Percentiles rank a stretch among this genome's conserved stretches.
Conservation (phyloP, 2,888 invertebrate species). For the Glyphotaelius pellucidus region DNA sequence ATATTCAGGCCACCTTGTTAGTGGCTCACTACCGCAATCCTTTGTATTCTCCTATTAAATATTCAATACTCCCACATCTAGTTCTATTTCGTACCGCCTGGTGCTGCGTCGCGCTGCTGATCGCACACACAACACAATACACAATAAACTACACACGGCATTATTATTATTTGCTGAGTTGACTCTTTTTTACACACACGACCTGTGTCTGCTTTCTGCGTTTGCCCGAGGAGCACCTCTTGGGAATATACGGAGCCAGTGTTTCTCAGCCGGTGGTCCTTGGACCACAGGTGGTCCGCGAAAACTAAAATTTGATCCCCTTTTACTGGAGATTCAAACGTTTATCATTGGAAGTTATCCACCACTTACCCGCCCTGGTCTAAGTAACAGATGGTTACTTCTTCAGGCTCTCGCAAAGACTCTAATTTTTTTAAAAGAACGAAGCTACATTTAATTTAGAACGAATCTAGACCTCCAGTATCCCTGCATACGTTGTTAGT, state of each 20-base stretch:
- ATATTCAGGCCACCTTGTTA: slow-evolving; percentile 44
- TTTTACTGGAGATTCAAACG: too few species aligned
- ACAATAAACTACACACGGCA: not conserved
- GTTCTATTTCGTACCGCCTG: slow-evolving; percentile 12
- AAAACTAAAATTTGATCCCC: too few species aligned
- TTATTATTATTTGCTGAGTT: not conserved
- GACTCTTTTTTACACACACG: not conserved
- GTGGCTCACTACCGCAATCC: slow-evolving; percentile 36
- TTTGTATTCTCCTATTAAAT: slow-evolving; percentile 34
- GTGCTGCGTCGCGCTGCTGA: not conserved
- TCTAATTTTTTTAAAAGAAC: too few species aligned
- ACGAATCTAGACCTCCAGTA: too few species aligned
- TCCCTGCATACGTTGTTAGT: too few species aligned
- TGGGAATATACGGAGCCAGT: not conserved
- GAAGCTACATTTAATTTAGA: too few species aligned
- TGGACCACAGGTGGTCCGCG: too few species aligned
- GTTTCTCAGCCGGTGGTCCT: too few species aligned
- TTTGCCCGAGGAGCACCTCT: not conserved
- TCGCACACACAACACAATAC: not conserved
- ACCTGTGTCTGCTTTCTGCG: not conserved
- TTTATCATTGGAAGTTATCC: too few species aligned
- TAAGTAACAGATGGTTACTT: too few species aligned
- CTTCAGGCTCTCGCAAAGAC: too few species aligned
- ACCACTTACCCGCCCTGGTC: too few species aligned
- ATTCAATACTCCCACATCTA: slow-evolving; percentile 34